Conservation (phyloP, 1,140 invertebrate species). For the Caenorhabditis remanei region DNA sequence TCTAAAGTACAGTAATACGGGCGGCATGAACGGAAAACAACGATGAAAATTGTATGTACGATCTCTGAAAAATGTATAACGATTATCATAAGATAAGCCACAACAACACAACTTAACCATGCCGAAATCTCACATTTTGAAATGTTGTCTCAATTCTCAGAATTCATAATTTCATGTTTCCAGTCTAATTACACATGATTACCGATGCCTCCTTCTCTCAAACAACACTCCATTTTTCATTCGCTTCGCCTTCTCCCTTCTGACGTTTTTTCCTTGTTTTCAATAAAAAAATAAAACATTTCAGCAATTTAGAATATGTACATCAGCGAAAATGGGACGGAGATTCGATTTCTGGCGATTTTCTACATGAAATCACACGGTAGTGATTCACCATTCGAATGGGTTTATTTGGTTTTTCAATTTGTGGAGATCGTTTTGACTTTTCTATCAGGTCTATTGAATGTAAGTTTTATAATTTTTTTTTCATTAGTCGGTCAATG, state of each 20-base stretch:
- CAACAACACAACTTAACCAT: too few species aligned
- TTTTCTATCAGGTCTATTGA: background rate
- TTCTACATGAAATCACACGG: conserved; percentile 3
- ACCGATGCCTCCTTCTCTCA: background rate
- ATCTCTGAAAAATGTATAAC: too few species aligned
- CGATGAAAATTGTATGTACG: too few species aligned
- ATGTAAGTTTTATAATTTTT: background rate
- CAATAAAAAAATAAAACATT: too few species aligned
- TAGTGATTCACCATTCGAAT: background rate
- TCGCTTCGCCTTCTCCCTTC: background rate
- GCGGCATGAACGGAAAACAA: too few species aligned
- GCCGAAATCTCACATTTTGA: too few species aligned
- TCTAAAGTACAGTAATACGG: too few species aligned
- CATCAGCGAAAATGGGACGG: background rate
- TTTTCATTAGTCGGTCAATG: background rate
- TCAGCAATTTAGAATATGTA: background rate
- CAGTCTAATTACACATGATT: background rate
- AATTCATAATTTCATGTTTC: too few species aligned
- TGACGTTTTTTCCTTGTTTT: too few species aligned
- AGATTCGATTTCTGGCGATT: background rate
- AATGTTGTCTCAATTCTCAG: background rate
- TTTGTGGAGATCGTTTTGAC: background rate
- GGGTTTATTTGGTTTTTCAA: conserved; percentile 1
- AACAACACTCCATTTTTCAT: background rate
- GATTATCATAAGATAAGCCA: too few species aligned